Evolutionary conservation across 2,797 vertebrate species (phyloP).

Genomic region (Myotis planiceps): DNA sequence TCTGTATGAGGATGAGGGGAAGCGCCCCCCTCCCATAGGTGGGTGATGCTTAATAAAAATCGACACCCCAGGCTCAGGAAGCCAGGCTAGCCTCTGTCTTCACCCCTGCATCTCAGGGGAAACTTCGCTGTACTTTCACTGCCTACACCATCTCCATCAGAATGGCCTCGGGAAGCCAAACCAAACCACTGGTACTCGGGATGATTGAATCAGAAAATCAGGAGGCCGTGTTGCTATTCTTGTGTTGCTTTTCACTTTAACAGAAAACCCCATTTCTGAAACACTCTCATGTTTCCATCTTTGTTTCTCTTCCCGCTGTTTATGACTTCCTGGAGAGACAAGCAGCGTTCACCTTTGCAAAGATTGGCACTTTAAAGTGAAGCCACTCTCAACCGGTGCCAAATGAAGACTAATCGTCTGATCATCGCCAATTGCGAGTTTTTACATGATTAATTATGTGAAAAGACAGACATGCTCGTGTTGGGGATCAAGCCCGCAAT

Average conservation of each 20-base stretch:
- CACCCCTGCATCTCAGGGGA: background rate
- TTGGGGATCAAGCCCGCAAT: no score
- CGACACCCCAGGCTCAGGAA: background rate
- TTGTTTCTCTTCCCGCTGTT: background rate
- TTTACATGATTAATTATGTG: background rate
- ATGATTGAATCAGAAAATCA: conserved; percentile 38
- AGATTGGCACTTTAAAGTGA: background rate
- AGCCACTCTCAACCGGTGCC: background rate
- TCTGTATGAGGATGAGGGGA: background rate
- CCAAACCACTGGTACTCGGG: background rate
- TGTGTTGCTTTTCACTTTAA: conserved; percentile 20
- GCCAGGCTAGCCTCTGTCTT: background rate
- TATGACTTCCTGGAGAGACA: background rate
- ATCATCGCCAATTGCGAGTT: background rate
- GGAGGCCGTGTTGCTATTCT: conserved; percentile 29
- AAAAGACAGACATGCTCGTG: background rate
- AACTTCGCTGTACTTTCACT: background rate
- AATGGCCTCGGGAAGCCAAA: background rate
- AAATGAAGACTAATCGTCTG: background rate
- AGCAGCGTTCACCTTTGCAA: background rate
- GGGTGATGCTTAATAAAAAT: background rate
- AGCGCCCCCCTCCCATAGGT: background rate
- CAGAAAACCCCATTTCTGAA: conserved; percentile 11
- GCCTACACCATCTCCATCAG: background rate
- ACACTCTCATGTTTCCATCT: background rate